These are phyloP conservation scores for Popillia japonica DNA, from an alignment of 1,140 invertebrate species.

Conservation along the genomic window DNA sequence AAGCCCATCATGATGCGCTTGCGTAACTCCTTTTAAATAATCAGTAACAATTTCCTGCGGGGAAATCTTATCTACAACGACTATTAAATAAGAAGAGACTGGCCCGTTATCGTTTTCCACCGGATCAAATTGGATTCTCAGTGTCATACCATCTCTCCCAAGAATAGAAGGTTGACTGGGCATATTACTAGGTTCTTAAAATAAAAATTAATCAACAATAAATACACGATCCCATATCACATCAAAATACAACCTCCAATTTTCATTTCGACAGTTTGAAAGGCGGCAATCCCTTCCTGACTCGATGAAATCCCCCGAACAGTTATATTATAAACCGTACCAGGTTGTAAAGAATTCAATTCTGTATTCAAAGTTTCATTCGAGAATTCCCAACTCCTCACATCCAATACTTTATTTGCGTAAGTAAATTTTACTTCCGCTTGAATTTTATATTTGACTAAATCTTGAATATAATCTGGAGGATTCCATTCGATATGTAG, in stretches of 20 bases:
- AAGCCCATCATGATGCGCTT: slow-evolving; percentile 67
- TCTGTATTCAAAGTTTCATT: slow-evolving; percentile 54
- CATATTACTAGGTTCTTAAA: slow-evolving; percentile 65
- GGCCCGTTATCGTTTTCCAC: slow-evolving; percentile 79
- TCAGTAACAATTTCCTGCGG: slow-evolving; percentile 68
- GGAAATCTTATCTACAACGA: slow-evolving; percentile 73
- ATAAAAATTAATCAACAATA: too few relatives aligned
- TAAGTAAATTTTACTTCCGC: slow-evolving; percentile 53
- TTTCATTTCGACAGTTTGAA: slow-evolving; percentile 51
- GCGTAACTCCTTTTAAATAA: slow-evolving; percentile 66
- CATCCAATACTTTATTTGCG: slow-evolving; percentile 47
- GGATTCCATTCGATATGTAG: slow-evolving; percentile 52
- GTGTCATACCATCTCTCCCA: slow-evolving; percentile 64
- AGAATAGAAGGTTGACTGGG: slow-evolving; percentile 71
- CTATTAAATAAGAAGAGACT: slow-evolving; percentile 73
- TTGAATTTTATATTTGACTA: slow-evolving; percentile 52
- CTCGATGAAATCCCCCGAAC: slow-evolving; percentile 48
- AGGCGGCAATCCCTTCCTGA: slow-evolving; percentile 47
- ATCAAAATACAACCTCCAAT: slow-evolving; percentile 54
- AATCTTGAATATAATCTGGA: slow-evolving; percentile 53
- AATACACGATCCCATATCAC: slow-evolving; percentile 26
- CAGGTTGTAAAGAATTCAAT: slow-evolving; percentile 51
- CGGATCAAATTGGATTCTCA: slow-evolving; percentile 69
- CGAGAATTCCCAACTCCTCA: slow-evolving; percentile 49
- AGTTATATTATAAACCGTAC: slow-evolving; percentile 55